Evolutionary conservation across 2,888 invertebrate species (phyloP).

Genomic region (Sinohyriopsis cumingii): DNA sequence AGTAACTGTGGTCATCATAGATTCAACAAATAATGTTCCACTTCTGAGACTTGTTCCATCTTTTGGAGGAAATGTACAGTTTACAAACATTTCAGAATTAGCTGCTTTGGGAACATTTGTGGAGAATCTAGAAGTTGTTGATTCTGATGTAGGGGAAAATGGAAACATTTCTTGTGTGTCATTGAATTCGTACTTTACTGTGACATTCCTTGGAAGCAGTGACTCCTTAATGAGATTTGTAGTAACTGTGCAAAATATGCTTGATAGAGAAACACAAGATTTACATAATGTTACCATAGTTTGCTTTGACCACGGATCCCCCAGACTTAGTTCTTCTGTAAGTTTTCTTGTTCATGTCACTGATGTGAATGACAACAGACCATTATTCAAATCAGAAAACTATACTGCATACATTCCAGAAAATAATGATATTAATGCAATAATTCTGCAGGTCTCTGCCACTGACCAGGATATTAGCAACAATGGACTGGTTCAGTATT

Average conservation of each 20-base stretch:
- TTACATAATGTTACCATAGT: slow-evolving; percentile 73
- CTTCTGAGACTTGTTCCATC: neutral
- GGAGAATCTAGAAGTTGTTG: slow-evolving; percentile 88
- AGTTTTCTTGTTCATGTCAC: slow-evolving; percentile 74
- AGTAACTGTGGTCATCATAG: slow-evolving; percentile 77
- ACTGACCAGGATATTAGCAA: slow-evolving; percentile 77
- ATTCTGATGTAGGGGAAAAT: slow-evolving; percentile 87
- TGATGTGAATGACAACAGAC: slow-evolving; percentile 95
- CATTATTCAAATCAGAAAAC: slow-evolving; percentile 79
- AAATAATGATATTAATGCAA: slow-evolving; percentile 38
- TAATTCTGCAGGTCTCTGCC: slow-evolving; percentile 88
- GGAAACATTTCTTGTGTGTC: slow-evolving; percentile 79
- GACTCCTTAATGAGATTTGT: slow-evolving; percentile 38
- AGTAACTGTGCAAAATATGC: slow-evolving; percentile 72
- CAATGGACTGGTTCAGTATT: slow-evolving; percentile 38
- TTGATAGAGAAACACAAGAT: slow-evolving; percentile 55
- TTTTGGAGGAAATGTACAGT: slow-evolving; percentile 24
- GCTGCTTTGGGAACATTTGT: slow-evolving; percentile 51
- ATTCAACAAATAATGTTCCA: slow-evolving; percentile 95
- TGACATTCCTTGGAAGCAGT: neutral
- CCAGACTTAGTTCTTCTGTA: slow-evolving; percentile 37
- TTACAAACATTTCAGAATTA: slow-evolving; percentile 51
- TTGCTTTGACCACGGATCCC: slow-evolving; percentile 75
- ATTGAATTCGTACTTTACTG: slow-evolving; percentile 22
- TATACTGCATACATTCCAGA: slow-evolving; percentile 46